Percentiles rank a stretch among this genome's conserved stretches.
These are phyloP conservation scores for Burhinus oedicnemus DNA, from an alignment of 2,113 vertebrate genomes.

Conservation along the genomic window DNA sequence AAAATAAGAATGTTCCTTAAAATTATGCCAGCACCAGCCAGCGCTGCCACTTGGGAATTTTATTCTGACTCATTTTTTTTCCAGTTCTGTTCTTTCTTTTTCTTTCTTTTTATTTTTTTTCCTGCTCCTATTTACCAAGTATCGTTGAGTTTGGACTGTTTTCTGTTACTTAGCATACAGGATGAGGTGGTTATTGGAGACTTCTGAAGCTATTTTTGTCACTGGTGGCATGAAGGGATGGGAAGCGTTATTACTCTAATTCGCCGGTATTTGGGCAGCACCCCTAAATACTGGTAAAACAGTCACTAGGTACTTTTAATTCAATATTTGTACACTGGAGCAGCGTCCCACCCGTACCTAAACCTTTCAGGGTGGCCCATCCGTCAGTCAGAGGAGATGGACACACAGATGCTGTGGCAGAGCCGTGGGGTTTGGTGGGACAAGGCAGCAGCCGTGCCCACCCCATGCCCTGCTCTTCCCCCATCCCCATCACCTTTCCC, in stretches of 20 bases:
- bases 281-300: not conserved
- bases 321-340: not conserved
- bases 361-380: not conserved
- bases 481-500: not conserved
- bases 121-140: not conserved
- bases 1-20: conserved; percentile 30
- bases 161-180: not conserved
- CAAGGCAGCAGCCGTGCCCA: not conserved
- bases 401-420: not conserved
- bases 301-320: not conserved
- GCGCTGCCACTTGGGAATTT: not conserved
- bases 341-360: not conserved
- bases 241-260: not conserved
- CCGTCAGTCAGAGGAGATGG: not conserved
- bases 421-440: not conserved
- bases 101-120: not conserved
- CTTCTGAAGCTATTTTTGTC: not conserved
- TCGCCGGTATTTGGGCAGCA: not conserved
- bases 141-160: not conserved
- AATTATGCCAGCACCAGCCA: not conserved
- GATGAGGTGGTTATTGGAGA: not conserved
- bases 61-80: conserved; percentile 23
- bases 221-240: not conserved
- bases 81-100: not conserved
- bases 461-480: not conserved